These are phyloP conservation scores for mouse (Mus musculus) DNA, from an alignment of 2,113 vertebrate species.

Conservation along the genomic window GRCm39 chr14:50878501-50879000, in stretches of 20 bases:
- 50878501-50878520: constrained; percentile 8
- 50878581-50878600: constrained; percentile 4
- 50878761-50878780: not conserved
- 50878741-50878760: not conserved
- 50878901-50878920: constrained; percentile 21
- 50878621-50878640: not conserved
- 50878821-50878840: not conserved
- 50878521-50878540: not conserved
- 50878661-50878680: not conserved
- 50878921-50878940: constrained; percentile 56
- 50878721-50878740: not conserved
- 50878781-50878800: not conserved
- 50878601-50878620: not conserved
- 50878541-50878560: not conserved
- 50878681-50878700: not conserved
- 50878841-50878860: not conserved
- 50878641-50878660: not conserved
- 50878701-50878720: not conserved
- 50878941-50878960: constrained; percentile 10
- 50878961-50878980: not conserved
- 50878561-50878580: not conserved
- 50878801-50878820: not conserved
- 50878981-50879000: constrained; percentile 67
- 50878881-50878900: not conserved
- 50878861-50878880: constrained; percentile 32